Base-by-base conservation (phyloP, 2,797 vertebrate species). In the Harpagifer antarcticus region DNA sequence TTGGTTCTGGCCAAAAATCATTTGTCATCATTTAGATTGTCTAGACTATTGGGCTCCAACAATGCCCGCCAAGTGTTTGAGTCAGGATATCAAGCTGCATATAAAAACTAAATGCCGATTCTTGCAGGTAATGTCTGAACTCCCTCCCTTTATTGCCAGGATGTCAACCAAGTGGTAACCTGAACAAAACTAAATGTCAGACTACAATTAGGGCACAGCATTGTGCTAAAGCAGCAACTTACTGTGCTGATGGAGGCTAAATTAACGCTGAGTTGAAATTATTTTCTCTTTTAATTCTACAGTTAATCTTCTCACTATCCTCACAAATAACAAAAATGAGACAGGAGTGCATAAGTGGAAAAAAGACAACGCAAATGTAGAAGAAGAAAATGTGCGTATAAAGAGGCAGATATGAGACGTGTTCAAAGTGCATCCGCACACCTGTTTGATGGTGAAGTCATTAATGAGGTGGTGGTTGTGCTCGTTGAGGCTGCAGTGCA, bases 401-500 rank as follows among this genome's bases (percentile, higher is more conserved):
- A 33, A 1, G 19, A 1, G 4, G 8, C 0, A 53, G 37, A 19
- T 6, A 16, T 48, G 20, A 12, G 42, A 9, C 5, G 45, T n/a
- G 55, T 53, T 53, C 16, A 19, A 16, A 23, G 20, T 43, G 15
- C 4, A 2, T 23, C 44, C 23, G 55, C 77, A 15, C 31, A 96
- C 96, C 95, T 97, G 96, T 94, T 97, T 97, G 92, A 97, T 97
- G 92, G 96, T 97, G 92, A 97, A 97, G 94, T 97, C 96, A 86
- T 97, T 97, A 86, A 97, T 97, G 93, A 97, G 96, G 89, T 97
- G 96, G 92, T 97, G 96, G 93, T 97, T 97, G 96, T 97, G 96
- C 92, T 97, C 96, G 77, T 97, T 97, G 87, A 97, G 95, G 92
- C 96, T 96, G 94, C 96, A 97, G 92, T 97, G 96, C 89, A 97